Conservation (phyloP, 2,797 vertebrate genomes). For the Sparidentex hasta region DNA sequence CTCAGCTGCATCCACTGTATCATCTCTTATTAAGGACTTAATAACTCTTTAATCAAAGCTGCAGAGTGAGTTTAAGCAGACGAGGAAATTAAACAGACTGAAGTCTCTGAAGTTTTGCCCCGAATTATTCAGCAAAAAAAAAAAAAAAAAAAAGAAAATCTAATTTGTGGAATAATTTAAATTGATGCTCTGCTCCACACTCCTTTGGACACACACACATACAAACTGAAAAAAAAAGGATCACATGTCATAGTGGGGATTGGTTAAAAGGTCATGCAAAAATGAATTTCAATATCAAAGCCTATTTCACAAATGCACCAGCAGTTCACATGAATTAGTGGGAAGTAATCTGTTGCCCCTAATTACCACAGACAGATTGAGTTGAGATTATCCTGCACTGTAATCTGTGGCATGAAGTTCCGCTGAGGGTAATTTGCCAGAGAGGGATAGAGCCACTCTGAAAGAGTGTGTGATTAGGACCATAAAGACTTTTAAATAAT, state of each 20-base stretch:
- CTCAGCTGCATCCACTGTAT: background rate
- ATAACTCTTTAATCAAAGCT: slow-evolving; percentile 13
- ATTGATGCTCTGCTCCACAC: slow-evolving; percentile 6
- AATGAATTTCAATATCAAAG: slow-evolving; percentile 38
- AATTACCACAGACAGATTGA: slow-evolving; percentile 71
- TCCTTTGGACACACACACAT: background rate
- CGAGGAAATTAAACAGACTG: slow-evolving; percentile 22
- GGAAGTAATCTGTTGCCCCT: slow-evolving; percentile 53
- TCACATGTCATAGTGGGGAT: slow-evolving; percentile 27
- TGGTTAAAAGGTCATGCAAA: slow-evolving; percentile 29
- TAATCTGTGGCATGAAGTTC: slow-evolving; percentile 59
- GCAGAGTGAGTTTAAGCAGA: slow-evolving; percentile 27
- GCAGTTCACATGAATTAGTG: slow-evolving; percentile 56
- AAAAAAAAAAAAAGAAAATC: background rate
- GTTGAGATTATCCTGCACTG: slow-evolving; percentile 56
- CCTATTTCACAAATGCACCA: slow-evolving; percentile 44
- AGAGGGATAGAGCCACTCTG: slow-evolving; percentile 34
- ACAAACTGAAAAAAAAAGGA: background rate
- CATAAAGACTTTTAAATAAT: slow-evolving; percentile 19
- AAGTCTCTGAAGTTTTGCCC: slow-evolving; percentile 13
- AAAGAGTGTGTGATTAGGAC: background rate
- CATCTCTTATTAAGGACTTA: background rate
- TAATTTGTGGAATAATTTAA: slow-evolving; percentile 32
- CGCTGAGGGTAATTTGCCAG: slow-evolving; percentile 43
- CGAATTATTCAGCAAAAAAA: slow-evolving; percentile 15